phyloP scores from a whole-genome alignment of 2,888 invertebrate genomes.

The Apamea crenata region DNA sequence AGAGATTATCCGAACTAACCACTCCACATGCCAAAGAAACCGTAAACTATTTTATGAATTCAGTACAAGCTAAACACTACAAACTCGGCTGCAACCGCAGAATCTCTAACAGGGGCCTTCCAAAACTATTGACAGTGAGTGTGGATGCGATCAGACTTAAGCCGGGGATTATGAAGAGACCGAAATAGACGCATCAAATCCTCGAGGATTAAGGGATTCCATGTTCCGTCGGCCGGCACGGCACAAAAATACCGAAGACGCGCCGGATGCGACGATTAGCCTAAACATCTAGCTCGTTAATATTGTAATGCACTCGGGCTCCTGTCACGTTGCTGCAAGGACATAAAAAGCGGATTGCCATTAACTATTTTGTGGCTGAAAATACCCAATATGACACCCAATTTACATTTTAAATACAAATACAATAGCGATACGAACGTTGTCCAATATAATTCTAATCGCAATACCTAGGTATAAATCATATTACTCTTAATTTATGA shows the following conservation, averaged over 20 bases:
- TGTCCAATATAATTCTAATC: background rate
- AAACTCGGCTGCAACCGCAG: conserved; percentile 85
- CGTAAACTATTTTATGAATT: conserved; percentile 85
- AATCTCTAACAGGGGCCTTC: conserved; percentile 88
- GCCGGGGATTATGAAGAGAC: conserved; percentile 90
- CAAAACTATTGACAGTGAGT: conserved; percentile 90
- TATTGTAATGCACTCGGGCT: conserved; percentile 83
- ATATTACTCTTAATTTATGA: background rate
- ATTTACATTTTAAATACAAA: background rate
- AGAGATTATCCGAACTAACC: conserved; percentile 77
- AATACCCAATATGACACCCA: conserved; percentile 29
- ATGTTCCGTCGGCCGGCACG: conserved; percentile 88
- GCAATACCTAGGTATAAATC: background rate
- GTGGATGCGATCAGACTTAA: conserved; percentile 90
- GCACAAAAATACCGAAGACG: conserved; percentile 89
- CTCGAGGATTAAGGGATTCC: conserved; percentile 89
- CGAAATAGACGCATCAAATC: conserved; percentile 90
- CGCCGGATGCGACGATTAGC: conserved; percentile 90
- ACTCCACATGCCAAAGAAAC: conserved; percentile 85
- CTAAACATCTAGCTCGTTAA: conserved; percentile 87
- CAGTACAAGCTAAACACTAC: conserved; percentile 84
- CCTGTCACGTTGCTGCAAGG: conserved; percentile 67
- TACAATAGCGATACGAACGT: background rate
- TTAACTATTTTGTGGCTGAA: conserved; percentile 27
- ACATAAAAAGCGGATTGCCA: conserved; percentile 51